Evolutionary conservation across 2,113 vertebrate genomes (phyloP).

Genomic region (Smithornis capensis): DNA sequence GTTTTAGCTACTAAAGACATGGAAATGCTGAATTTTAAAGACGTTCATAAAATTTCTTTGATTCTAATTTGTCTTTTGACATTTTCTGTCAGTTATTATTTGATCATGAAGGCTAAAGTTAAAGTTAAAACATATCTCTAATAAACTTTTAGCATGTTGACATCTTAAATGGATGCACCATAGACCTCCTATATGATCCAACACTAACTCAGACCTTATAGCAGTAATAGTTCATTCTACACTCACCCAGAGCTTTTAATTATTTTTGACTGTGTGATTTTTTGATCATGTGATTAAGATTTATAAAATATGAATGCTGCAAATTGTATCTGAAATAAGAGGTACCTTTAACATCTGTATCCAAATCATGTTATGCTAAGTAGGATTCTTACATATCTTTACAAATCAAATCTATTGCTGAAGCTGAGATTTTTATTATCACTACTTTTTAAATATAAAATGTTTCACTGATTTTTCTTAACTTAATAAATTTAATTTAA

Average conservation of each 20-base stretch:
- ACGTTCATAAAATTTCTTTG: neutral
- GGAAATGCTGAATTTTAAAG: neutral
- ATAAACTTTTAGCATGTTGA: neutral
- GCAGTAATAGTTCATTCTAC: neutral
- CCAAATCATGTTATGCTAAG: neutral
- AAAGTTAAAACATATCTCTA: neutral
- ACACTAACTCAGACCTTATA: neutral
- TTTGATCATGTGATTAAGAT: neutral
- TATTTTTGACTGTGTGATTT: neutral
- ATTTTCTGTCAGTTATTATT: neutral
- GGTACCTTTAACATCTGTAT: neutral
- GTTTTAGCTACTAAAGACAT: neutral
- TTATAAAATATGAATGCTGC: neutral
- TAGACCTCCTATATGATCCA: neutral
- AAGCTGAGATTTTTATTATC: neutral
- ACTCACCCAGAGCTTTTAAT: neutral
- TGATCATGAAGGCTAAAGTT: neutral
- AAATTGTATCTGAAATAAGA: neutral
- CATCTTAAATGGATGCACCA: neutral
- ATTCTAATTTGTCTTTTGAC: neutral
- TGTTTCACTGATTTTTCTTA: neutral
- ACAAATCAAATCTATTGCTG: accelerated
- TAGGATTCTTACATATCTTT: neutral
- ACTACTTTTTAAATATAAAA: neutral
- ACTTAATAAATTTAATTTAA: neutral